Evolutionary conservation across 1,140 invertebrate species (phyloP).

Genomic region (Homalodisca vitripennis): DNA sequence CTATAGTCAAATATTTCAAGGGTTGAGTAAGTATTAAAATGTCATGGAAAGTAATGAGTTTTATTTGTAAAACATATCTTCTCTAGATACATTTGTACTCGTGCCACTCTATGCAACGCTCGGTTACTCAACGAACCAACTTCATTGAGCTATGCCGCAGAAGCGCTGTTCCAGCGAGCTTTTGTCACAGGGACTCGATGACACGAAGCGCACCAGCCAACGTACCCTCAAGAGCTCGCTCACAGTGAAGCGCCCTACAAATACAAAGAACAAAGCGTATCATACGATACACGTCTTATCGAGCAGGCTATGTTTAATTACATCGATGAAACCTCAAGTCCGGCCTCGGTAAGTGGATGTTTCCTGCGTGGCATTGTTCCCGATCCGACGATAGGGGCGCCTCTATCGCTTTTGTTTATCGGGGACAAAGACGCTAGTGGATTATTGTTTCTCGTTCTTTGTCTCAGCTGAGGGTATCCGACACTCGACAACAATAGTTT

Average conservation of each 20-base stretch:
- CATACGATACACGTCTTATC: background rate
- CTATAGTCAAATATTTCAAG: too few species aligned
- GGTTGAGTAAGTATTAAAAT: too few species aligned
- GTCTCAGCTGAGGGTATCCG: background rate
- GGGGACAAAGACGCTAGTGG: conserved; percentile 18
- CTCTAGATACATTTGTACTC: too few species aligned
- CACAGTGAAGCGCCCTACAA: too few species aligned
- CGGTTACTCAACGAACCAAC: too few species aligned
- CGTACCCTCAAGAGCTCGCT: background rate
- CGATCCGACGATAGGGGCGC: conserved; percentile 19
- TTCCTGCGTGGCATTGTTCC: conserved; percentile 12
- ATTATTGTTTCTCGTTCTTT: conserved; percentile 27
- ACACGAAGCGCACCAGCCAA: too few species aligned
- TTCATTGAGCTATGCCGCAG: too few species aligned
- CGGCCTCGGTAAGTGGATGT: conserved; percentile 1
- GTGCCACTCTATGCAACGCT: too few species aligned
- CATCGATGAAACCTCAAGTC: background rate
- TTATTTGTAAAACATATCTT: too few species aligned
- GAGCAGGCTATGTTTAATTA: conserved; percentile 20
- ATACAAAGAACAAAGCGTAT: background rate
- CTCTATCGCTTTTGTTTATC: conserved; percentile 22
- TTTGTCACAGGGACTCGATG: too few species aligned
- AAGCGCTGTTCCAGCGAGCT: too few species aligned
- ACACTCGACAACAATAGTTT: conserved; percentile 12
- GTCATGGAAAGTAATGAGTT: too few species aligned